Percentiles rank a stretch among this genome's conserved stretches.
Conservation (phyloP, 2,888 invertebrate species). For the Synergus itoensis region DNA sequence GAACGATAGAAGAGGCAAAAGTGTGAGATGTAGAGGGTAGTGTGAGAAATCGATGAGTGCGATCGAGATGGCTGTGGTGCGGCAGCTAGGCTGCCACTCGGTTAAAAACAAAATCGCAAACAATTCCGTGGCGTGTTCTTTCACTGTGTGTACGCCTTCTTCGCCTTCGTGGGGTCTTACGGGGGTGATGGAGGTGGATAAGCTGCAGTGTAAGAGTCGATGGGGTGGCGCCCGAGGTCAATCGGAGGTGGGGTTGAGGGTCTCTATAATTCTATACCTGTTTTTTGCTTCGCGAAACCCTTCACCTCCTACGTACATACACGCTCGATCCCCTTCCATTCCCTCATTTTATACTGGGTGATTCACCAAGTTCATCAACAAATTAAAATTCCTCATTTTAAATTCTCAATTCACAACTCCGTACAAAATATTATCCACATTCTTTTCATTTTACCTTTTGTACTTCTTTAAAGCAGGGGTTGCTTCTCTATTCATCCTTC, state of each 20-base stretch:
- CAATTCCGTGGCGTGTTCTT: conserved; percentile 73
- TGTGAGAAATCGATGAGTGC: conserved; percentile 75
- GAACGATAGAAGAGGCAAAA: conserved; percentile 49
- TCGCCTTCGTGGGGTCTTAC: conserved; percentile 59
- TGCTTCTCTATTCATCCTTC: too few relatives aligned
- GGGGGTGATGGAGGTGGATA: conserved; percentile 73
- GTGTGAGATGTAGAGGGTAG: conserved; percentile 43
- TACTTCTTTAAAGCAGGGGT: too few relatives aligned
- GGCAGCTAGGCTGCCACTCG: conserved; percentile 60
- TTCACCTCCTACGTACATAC: conserved; percentile 52
- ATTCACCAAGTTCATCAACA: background rate
- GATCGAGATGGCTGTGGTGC: conserved; percentile 68
- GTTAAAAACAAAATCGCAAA: conserved; percentile 75
- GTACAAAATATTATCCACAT: background rate
- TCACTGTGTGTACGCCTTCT: conserved; percentile 50
- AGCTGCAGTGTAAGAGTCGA: conserved; percentile 63
- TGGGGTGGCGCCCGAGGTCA: conserved; percentile 54
- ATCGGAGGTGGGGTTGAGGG: conserved; percentile 57
- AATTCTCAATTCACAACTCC: conserved; percentile 18
- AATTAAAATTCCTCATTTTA: background rate
- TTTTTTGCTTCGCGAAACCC: conserved; percentile 54
- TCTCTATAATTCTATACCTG: conserved; percentile 61
- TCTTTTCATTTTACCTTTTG: background rate
- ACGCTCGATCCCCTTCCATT: conserved; percentile 20
- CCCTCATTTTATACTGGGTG: conserved; percentile 19